phyloP scores from a whole-genome alignment of 2,888 invertebrate genomes.

The Resseliella maxima region DNA sequence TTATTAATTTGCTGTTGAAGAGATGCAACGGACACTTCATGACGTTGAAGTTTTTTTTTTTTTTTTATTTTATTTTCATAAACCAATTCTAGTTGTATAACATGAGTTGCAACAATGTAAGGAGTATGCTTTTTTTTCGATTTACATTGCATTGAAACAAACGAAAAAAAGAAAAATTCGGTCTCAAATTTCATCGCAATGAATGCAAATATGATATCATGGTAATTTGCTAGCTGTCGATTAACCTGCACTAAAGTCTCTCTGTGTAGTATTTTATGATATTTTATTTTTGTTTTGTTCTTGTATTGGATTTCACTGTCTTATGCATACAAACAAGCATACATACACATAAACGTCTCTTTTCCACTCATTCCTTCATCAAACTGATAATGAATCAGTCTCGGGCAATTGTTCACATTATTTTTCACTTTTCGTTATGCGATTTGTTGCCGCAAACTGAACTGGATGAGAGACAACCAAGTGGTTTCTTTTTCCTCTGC shows the following conservation, averaged over 20 bases:
- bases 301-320: slow-evolving; percentile 29
- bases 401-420: slow-evolving; percentile 40
- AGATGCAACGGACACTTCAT: too few species aligned
- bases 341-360: background rate
- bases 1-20: too few species aligned
- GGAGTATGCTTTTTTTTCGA: too few species aligned
- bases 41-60: too few species aligned
- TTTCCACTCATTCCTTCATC: background rate
- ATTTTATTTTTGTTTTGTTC: background rate
- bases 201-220: slow-evolving; percentile 7
- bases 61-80: too few species aligned
- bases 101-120: too few species aligned
- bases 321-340: background rate
- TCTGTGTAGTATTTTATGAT: slow-evolving; percentile 10
- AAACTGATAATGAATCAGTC: slow-evolving; percentile 14
- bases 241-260: slow-evolving; percentile 5
- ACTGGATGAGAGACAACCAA: background rate
- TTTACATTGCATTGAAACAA: too few species aligned
- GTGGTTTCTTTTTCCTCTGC: background rate
- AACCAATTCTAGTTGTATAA: too few species aligned
- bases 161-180: too few species aligned
- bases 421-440: background rate
- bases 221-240: slow-evolving; percentile 35
- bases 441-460: background rate
- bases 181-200: background rate